These are phyloP conservation scores for Natator depressus DNA, from an alignment of 2,113 vertebrate genomes.

Conservation along the genomic window DNA sequence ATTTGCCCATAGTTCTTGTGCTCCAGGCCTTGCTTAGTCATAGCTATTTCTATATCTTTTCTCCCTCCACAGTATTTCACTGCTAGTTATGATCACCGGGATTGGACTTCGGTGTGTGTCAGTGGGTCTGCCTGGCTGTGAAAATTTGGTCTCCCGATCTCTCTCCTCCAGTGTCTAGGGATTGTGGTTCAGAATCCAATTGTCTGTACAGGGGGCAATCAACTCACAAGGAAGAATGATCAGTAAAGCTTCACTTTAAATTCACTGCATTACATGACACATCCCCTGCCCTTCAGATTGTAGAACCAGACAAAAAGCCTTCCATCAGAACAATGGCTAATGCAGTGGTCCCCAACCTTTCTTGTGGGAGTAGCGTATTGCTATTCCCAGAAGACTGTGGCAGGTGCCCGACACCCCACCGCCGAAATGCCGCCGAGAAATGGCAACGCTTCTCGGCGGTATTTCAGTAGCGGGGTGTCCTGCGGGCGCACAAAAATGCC, in stretches of 20 bases:
- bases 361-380: too few relatives aligned
- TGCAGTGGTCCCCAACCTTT: neutral
- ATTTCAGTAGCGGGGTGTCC: too few relatives aligned
- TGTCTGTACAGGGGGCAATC: neutral
- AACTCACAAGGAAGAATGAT: neutral
- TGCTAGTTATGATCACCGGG: neutral
- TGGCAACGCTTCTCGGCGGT: too few relatives aligned
- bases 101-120: fast-evolving
- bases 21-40: neutral
- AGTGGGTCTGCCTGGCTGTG: fast-evolving
- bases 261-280: neutral
- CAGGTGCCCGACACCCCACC: too few relatives aligned
- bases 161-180: neutral
- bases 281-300: neutral
- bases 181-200: neutral
- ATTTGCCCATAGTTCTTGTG: neutral
- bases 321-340: constrained; percentile 17
- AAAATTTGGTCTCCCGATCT: neutral
- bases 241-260: fast-evolving
- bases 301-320: neutral
- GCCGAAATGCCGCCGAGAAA: too few relatives aligned
- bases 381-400: too few relatives aligned
- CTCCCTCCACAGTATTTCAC: neutral
- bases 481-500: too few relatives aligned
- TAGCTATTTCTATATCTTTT: neutral